These are phyloP conservation scores for Chaetura pelagica DNA, from an alignment of 2,113 vertebrate genomes.

Conservation along the genomic window DNA sequence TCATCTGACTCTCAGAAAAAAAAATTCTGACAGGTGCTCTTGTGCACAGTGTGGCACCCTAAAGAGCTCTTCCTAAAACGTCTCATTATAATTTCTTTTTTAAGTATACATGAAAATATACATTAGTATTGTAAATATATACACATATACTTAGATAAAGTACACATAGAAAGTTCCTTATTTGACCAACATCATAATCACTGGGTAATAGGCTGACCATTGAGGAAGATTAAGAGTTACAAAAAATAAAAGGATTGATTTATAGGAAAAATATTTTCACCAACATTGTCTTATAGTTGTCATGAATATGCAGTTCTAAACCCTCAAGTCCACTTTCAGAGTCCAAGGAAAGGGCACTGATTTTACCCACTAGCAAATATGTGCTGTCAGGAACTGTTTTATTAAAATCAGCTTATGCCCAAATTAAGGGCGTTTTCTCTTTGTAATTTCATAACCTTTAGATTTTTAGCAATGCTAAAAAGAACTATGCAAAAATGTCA, in stretches of 20 bases:
- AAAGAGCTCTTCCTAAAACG: not conserved
- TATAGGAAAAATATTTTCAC: not conserved
- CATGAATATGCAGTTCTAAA: not conserved
- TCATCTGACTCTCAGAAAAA: not conserved
- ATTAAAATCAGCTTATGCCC: not conserved
- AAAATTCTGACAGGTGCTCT: not conserved
- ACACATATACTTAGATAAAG: not conserved
- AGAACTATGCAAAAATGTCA: not conserved
- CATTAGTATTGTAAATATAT: not conserved
- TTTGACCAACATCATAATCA: not conserved
- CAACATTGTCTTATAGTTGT: not conserved
- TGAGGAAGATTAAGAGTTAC: not conserved
- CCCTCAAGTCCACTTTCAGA: not conserved
- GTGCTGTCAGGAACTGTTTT: not conserved
- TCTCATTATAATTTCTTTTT: not conserved
- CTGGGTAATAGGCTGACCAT: not conserved
- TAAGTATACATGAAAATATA: not conserved
- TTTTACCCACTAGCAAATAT: not conserved
- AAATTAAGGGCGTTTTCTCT: not conserved
- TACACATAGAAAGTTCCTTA: not conserved
- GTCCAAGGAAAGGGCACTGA: not conserved
- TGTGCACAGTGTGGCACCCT: not conserved
- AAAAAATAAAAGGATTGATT: not conserved
- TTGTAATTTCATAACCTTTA: not conserved
- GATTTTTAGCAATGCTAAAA: not conserved